phyloP scores from a whole-genome alignment of 2,797 vertebrate species.

The Aplochiton taeniatus region DNA sequence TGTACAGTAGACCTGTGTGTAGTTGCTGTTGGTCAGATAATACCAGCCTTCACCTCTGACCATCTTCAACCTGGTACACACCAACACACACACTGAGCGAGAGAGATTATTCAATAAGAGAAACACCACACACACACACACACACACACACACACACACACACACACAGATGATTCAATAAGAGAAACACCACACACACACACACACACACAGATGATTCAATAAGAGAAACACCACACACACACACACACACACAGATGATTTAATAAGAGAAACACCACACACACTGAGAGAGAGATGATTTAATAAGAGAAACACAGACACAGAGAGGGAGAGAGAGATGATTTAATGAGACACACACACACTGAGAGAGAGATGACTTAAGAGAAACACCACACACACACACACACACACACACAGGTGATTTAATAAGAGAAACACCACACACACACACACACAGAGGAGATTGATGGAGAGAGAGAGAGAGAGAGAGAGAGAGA shows the following conservation, averaged over 20 bases:
- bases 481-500: not conserved
- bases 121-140: not conserved
- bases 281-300: conserved; percentile 68
- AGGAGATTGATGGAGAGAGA: no score
- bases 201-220: conserved; percentile 61
- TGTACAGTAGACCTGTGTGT: conserved; percentile 74
- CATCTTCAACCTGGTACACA: conserved; percentile 66
- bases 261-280: no score
- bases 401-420: conserved; percentile 69
- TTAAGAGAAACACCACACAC: no score
- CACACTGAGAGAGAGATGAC: not conserved
- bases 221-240: conserved; percentile 7
- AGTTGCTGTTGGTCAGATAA: conserved; percentile 67
- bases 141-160: not conserved
- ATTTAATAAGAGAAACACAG: conserved; percentile 10
- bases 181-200: no score
- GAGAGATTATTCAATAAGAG: conserved; percentile 5
- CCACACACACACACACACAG: not conserved
- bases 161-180: not conserved
- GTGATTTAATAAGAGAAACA: conserved; percentile 11
- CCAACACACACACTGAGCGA: conserved; percentile 64
- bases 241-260: not conserved
- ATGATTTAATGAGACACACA: not conserved
- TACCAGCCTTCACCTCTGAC: conserved; percentile 37
- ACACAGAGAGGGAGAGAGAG: not conserved